phyloP scores from a whole-genome alignment of 2,113 vertebrate genomes.

The Bos javanicus region DNA sequence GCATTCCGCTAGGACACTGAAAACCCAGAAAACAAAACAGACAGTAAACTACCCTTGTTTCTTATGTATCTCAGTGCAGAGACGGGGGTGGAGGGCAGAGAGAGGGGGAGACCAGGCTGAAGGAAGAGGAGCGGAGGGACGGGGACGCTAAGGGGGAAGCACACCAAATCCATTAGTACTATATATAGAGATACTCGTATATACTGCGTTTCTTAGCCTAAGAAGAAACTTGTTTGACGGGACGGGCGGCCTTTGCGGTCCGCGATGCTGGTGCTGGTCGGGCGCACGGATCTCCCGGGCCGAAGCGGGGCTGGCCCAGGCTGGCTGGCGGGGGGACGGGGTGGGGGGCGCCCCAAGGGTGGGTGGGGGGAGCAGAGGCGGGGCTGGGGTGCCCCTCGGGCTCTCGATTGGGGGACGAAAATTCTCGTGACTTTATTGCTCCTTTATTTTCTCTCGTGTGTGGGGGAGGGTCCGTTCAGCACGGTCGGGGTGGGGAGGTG shows the following conservation, averaged over 20 bases:
- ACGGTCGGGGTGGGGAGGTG: constrained; percentile 51
- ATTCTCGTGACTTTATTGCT: constrained; percentile 75
- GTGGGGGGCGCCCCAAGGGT: constrained; percentile 44
- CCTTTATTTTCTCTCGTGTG: constrained; percentile 62
- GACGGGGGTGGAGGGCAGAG: constrained; percentile 63
- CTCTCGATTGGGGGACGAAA: constrained; percentile 71
- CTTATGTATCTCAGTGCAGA: constrained; percentile 78
- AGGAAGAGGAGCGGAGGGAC: constrained; percentile 60
- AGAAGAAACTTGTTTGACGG: constrained; percentile 79
- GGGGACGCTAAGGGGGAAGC: constrained; percentile 72
- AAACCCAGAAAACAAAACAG: constrained; percentile 78
- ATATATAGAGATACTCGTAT: constrained; percentile 78
- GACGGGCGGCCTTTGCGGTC: constrained; percentile 76
- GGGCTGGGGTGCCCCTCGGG: constrained; percentile 65
- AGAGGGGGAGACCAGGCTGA: constrained; percentile 65
- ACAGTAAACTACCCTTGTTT: constrained; percentile 79
- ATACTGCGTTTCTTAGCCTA: constrained; percentile 79
- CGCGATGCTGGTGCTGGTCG: constrained; percentile 76
- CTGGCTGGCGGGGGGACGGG: constrained; percentile 48
- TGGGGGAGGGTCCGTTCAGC: constrained; percentile 44
- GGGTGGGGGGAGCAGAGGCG: constrained; percentile 58
- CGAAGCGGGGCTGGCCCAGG: constrained; percentile 67
- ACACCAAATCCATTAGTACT: constrained; percentile 79
- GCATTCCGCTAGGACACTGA: constrained; percentile 78
- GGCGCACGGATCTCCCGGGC: constrained; percentile 75